A percentile compares a stretch with the other conserved stretches of the same genome.
These are phyloP conservation scores for Salmo trutta DNA, from an alignment of 2,797 vertebrate genomes.

Conservation along the genomic window DNA sequence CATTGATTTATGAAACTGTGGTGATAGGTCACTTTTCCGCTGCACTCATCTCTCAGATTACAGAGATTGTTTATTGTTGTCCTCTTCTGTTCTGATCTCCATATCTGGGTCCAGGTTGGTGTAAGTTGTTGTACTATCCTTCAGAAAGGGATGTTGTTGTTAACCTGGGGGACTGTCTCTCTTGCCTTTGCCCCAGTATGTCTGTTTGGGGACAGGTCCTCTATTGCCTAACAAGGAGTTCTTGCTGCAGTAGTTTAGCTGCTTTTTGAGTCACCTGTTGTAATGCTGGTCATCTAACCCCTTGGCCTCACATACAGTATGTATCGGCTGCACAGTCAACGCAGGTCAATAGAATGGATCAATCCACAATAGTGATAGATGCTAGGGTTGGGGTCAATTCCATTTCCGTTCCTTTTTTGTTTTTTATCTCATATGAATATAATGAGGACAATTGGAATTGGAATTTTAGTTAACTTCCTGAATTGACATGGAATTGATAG, in stretches of 20 bases:
- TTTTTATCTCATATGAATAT: too few relatives aligned
- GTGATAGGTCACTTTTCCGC: background rate
- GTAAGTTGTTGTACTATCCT: background rate
- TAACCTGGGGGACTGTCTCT: conserved; percentile 23
- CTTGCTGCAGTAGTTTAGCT: background rate
- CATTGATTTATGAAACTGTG: background rate
- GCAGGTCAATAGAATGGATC: too few relatives aligned
- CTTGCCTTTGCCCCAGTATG: conserved; percentile 44
- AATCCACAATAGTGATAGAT: background rate
- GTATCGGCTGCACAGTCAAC: conserved; percentile 47
- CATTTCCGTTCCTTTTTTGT: too few relatives aligned
- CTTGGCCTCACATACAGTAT: conserved; percentile 15
- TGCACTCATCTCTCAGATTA: background rate
- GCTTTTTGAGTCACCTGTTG: background rate
- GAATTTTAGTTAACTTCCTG: too few relatives aligned
- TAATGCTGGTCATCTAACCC: background rate
- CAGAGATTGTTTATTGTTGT: background rate
- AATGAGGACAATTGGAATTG: too few relatives aligned
- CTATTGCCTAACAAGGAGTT: conserved; percentile 21
- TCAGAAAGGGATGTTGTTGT: background rate
- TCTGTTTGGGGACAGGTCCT: conserved; percentile 39
- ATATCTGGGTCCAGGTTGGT: background rate
- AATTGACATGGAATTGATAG: too few relatives aligned
- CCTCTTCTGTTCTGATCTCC: background rate
- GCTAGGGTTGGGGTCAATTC: too few relatives aligned